Conservation (phyloP, 2,113 vertebrate genomes). For the Pipa parva region DNA sequence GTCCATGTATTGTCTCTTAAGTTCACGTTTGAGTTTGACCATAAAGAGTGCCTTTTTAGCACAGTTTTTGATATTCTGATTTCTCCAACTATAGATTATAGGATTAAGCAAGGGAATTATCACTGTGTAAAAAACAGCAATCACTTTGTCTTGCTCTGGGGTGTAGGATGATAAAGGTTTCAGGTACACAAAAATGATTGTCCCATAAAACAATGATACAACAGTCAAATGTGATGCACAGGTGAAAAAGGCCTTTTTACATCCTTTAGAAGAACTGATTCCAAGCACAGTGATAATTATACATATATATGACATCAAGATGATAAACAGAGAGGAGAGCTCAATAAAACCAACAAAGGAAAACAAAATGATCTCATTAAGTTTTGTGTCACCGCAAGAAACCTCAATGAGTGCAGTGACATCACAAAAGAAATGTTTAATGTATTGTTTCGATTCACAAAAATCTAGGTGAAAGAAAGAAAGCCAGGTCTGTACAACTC, state of each 20-base stretch:
- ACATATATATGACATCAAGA: constrained; percentile 1
- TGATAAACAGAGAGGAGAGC: constrained; percentile 11
- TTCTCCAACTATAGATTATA: constrained; percentile 30
- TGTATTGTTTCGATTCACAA: constrained; percentile 15
- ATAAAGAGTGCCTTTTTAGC: neutral
- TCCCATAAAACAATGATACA: constrained; percentile 31
- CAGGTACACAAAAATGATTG: constrained; percentile 34
- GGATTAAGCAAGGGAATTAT: constrained; percentile 32
- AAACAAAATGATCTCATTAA: constrained; percentile 23
- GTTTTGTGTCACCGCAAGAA: constrained; percentile 22
- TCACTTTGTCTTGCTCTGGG: constrained; percentile 25
- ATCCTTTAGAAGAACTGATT: constrained; percentile 11
- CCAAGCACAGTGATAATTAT: constrained; percentile 5
- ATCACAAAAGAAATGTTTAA: constrained; percentile 31
- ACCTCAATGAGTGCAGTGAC: constrained; percentile 25
- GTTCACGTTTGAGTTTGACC: neutral
- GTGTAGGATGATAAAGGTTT: constrained; percentile 29
- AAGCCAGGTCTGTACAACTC: constrained; percentile 23
- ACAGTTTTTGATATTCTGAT: constrained; percentile 9
- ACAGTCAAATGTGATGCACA: constrained; percentile 29
- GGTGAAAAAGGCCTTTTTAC: constrained; percentile 18
- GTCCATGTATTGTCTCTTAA: too few species aligned
- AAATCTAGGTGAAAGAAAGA: constrained; percentile 19
- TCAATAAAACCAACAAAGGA: constrained; percentile 29
- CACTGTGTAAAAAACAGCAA: constrained; percentile 25